Conservation (phyloP, 2,888 invertebrate species). For the Stenodera caucasica region DNA sequence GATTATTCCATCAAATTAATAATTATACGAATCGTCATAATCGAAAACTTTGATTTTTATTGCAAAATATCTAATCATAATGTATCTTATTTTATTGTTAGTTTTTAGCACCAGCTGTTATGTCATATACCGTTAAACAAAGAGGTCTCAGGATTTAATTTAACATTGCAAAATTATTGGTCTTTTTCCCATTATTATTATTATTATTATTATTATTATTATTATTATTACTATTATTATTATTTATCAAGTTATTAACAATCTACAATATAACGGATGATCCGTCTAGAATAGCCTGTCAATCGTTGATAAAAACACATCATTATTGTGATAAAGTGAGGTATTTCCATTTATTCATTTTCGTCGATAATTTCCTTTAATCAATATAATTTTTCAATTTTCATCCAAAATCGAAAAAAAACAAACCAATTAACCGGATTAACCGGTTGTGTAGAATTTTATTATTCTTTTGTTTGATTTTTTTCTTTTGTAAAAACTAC, state of each 20-base stretch:
- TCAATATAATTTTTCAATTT: not conserved
- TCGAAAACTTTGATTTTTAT: not conserved
- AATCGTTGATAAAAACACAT: not conserved
- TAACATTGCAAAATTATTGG: conserved; percentile 3
- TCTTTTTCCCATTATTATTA: not conserved
- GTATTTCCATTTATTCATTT: not conserved
- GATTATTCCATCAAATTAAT: too few relatives aligned
- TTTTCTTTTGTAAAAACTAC: not conserved
- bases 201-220: too few relatives aligned
- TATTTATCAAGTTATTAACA: not conserved
- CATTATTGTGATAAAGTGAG: not conserved
- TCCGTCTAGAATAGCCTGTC: not conserved
- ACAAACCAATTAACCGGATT: not conserved
- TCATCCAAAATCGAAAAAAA: not conserved
- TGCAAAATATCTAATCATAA: not conserved
- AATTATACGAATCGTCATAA: too few relatives aligned
- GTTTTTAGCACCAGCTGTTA: conserved; percentile 5
- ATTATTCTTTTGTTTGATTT: not conserved
- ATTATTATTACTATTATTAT: not conserved
- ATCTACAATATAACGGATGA: not conserved
- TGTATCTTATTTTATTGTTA: conserved; percentile 6
- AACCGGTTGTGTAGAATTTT: not conserved
- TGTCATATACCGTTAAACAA: conserved; percentile 5
- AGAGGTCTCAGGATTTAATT: conserved; percentile 2
- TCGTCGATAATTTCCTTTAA: not conserved